Conservation (phyloP, 2,113 vertebrate species). For the Xenopus laevis region DNA sequence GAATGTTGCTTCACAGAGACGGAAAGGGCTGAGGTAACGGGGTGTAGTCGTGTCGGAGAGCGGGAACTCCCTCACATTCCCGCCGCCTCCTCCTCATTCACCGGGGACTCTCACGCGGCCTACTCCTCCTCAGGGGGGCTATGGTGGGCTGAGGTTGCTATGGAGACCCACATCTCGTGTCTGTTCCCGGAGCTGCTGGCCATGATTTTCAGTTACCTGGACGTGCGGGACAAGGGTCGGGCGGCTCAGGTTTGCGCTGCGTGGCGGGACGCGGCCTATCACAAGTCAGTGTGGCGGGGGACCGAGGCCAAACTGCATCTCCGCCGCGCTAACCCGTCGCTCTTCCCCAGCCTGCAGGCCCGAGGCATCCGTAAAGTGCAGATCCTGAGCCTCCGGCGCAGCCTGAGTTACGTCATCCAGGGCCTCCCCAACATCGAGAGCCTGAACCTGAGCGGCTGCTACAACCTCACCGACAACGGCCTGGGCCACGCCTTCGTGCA, state of each 20-base stretch:
- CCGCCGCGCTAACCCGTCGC: conserved; percentile 93
- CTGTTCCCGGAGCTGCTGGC: conserved; percentile 96
- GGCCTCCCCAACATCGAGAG: conserved; percentile 97
- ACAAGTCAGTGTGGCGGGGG: conserved; percentile 97
- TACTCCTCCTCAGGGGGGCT: conserved; percentile 38
- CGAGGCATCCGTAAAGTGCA: conserved; percentile 92
- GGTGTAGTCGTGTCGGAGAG: not conserved
- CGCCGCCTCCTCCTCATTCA: too few relatives aligned
- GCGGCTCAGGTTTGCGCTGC: conserved; percentile 93
- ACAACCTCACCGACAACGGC: conserved; percentile 98
- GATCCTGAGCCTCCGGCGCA: conserved; percentile 94
- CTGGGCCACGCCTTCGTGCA: conserved; percentile 97
- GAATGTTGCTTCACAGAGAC: not conserved
- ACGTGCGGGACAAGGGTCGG: conserved; percentile 95
- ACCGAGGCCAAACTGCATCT: conserved; percentile 97
- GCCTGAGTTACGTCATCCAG: conserved; percentile 97
- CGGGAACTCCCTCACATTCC: not conserved
- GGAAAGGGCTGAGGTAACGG: conserved; percentile 1
- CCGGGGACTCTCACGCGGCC: not conserved
- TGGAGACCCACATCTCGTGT: conserved; percentile 95
- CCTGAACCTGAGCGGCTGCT: conserved; percentile 97
- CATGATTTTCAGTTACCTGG: conserved; percentile 98
- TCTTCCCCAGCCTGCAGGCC: conserved; percentile 96
- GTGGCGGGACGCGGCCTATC: conserved; percentile 96
- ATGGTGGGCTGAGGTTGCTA: conserved; percentile 49